Evolutionary conservation across 2,113 vertebrate genomes (phyloP), one percentile per base, ranked within the genome.

Genomic region (Aleadryas rufinucha): DNA sequence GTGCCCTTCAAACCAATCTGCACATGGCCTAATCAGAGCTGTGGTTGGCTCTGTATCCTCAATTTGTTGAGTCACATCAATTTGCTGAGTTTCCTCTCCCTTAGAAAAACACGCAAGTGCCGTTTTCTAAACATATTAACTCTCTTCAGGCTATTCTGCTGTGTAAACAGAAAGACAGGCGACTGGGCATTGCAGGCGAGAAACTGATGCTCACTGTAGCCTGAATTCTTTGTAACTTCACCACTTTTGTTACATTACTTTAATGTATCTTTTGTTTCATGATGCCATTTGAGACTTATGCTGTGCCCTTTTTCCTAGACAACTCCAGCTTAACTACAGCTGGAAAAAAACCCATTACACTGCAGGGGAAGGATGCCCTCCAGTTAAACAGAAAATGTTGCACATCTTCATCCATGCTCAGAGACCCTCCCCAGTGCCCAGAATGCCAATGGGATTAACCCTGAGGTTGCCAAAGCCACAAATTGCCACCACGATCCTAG

Each of bases 1-100:
- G 77, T 1, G 4, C 77, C 79, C 89, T 71, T 91, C 95, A 96
- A 84, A 85, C 78, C 61, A 18, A 78, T 64, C 92, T 79, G 93
- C 87, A 89, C 92, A 80, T 31, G 72, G 82, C 59, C 89, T 96
- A 72, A 95, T 95, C 95, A 59, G 91, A 66, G 76, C 89, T 77
- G 49, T 64, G 76, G 75, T 91, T 76, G 82, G 84, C 20, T 91
- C 93, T 76, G 68, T 65, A 84, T 76, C 77, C 92, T 95, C 93
- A 44, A 88, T 97, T 97, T 89, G 90, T 81, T 97, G 93, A 96
- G 95, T 95, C 91, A 96, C 90, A 94, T 95, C 93, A 93, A 96
- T 96, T 93, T 90, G 89, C 74, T 95, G 93, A 89, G 75, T 92
- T 95, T 90, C 82, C 94, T 95, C 84, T 94, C 78, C 87, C 66